These are phyloP conservation scores for Neoitamus cyanurus DNA, from an alignment of 2,888 invertebrate species.

Conservation along the genomic window DNA sequence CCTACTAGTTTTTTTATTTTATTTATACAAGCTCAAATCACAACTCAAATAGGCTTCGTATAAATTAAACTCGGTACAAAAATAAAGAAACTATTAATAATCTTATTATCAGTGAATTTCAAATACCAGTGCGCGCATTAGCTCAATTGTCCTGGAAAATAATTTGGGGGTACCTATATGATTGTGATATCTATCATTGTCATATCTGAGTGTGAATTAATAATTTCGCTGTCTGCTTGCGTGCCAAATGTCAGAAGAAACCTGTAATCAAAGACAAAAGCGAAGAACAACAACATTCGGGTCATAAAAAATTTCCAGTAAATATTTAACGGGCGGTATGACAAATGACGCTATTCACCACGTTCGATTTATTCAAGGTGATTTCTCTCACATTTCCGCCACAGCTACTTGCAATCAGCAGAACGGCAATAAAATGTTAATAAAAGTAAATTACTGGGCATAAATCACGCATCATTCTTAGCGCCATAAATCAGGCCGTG, in stretches of 20 bases:
- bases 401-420: background rate
- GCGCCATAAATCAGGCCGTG: constrained; percentile 15
- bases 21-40: too few species aligned
- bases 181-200: too few species aligned
- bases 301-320: background rate
- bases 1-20: too few species aligned
- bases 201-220: background rate
- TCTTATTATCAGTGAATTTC: too few species aligned
- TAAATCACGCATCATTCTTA: constrained; percentile 24
- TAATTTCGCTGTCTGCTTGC: too few species aligned
- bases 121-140: too few species aligned
- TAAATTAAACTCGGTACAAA: too few species aligned
- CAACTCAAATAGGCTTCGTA: too few species aligned
- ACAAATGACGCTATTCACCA: background rate
- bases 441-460: constrained; percentile 30
- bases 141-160: too few species aligned
- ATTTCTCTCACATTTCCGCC: background rate
- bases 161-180: too few species aligned
- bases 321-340: background rate
- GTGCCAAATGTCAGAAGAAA: background rate
- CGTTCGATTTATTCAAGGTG: background rate
- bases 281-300: background rate
- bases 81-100: too few species aligned
- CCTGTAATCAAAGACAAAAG: too few species aligned
- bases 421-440: constrained; percentile 24